Conservation (phyloP, 2,888 invertebrate genomes). For the Acleris laterana region DNA sequence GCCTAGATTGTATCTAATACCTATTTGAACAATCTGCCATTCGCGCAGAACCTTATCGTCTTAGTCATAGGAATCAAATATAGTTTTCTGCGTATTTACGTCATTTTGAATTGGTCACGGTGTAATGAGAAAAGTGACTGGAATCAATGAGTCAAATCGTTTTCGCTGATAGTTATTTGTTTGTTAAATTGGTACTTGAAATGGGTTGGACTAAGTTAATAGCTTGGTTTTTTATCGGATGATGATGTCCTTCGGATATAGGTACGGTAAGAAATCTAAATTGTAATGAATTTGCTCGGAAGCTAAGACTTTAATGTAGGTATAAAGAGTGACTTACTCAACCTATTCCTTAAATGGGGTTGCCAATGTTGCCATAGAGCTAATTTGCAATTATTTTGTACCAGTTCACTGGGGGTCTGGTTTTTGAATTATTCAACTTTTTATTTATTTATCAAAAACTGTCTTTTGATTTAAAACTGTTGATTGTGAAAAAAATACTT, state of each 20-base stretch:
- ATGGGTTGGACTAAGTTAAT: conserved; percentile 7
- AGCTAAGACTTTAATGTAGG: too few species aligned
- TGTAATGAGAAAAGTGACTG: conserved; percentile 36
- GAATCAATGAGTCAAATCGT: conserved; percentile 30
- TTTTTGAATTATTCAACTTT: too few species aligned
- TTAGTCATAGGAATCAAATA: conserved; percentile 26
- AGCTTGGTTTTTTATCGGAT: background rate
- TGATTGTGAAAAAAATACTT: too few species aligned
- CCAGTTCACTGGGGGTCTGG: too few species aligned
- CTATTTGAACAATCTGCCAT: conserved; percentile 14
- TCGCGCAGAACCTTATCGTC: conserved; percentile 18
- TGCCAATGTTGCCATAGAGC: too few species aligned
- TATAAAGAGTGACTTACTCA: too few species aligned
- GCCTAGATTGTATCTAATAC: conserved; percentile 18
- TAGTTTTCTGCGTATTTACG: conserved; percentile 14
- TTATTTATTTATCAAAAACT: too few species aligned
- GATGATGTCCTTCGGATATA: background rate
- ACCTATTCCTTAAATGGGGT: too few species aligned
- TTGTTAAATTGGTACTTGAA: conserved; percentile 7
- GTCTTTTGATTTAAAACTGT: too few species aligned
- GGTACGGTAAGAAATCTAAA: too few species aligned
- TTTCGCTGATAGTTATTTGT: conserved; percentile 7
- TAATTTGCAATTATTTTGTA: too few species aligned
- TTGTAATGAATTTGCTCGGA: too few species aligned
- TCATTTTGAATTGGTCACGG: conserved; percentile 28